phyloP scores from a whole-genome alignment of 2,888 invertebrate genomes.

The Lamproptera curius region DNA sequence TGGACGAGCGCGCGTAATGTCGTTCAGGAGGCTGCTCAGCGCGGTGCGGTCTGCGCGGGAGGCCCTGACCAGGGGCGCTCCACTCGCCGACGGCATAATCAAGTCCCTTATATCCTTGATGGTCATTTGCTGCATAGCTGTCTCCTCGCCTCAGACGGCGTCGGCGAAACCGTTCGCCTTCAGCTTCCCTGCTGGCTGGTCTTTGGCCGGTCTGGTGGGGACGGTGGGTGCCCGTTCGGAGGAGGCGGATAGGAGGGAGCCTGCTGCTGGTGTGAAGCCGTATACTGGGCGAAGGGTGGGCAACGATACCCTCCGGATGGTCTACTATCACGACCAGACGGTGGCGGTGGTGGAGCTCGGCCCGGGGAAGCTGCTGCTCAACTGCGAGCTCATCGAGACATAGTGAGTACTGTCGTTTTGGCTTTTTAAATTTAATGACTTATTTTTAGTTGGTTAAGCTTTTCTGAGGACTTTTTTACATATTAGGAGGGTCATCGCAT shows the following conservation, averaged over 20 bases:
- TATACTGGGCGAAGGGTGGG: constrained; percentile 81
- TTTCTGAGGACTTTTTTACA: too few relatives aligned
- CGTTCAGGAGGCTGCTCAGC: constrained; percentile 58
- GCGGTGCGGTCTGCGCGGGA: constrained; percentile 64
- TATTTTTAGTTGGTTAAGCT: too few relatives aligned
- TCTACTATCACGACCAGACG: constrained; percentile 89
- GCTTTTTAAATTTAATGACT: too few relatives aligned
- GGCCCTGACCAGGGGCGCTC: constrained; percentile 56
- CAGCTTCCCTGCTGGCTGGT: constrained; percentile 70
- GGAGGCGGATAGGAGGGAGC: constrained; percentile 47
- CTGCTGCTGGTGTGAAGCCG: constrained; percentile 71
- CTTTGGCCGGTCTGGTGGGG: constrained; percentile 65
- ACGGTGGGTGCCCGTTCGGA: constrained; percentile 56
- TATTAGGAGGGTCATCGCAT: too few relatives aligned
- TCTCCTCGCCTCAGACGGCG: constrained; percentile 64
- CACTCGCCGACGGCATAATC: constrained; percentile 59
- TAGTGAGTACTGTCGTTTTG: constrained; percentile 81
- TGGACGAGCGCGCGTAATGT: constrained; percentile 42
- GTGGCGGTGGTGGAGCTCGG: constrained; percentile 90
- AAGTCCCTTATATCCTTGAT: constrained; percentile 62
- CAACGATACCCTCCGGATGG: constrained; percentile 84
- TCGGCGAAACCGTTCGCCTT: constrained; percentile 70
- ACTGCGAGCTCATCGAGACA: constrained; percentile 91
- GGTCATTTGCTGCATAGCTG: constrained; percentile 65
- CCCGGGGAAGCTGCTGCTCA: constrained; percentile 82